These are phyloP conservation scores for Camelus dromedarius DNA, from an alignment of 2,113 vertebrate genomes.

Conservation along the genomic window DNA sequence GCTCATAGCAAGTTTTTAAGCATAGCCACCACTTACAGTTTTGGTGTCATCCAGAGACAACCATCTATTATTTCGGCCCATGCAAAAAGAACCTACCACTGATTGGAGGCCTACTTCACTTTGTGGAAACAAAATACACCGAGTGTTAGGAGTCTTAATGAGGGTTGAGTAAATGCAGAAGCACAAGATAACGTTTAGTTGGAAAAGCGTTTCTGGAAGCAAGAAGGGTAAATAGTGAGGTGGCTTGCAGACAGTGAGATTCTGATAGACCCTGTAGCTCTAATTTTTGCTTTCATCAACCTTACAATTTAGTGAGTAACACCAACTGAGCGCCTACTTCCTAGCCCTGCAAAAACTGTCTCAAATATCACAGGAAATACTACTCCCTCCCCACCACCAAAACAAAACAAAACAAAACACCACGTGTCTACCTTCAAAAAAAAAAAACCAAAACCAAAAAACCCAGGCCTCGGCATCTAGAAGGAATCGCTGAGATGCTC, in stretches of 20 bases:
- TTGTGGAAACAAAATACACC: background rate
- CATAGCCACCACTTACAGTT: background rate
- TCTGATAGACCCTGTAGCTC: background rate
- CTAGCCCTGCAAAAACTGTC: background rate
- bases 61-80: background rate
- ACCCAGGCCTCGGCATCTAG: background rate
- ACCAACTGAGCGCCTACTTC: background rate
- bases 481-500: too few species aligned
- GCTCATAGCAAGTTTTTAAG: background rate
- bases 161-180: background rate
- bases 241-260: background rate
- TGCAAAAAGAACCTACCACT: background rate
- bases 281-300: background rate
- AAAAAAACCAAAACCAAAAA: too few species aligned
- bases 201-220: background rate
- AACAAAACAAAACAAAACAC: background rate
- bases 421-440: background rate
- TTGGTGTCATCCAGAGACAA: background rate
- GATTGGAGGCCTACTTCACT: background rate
- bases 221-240: background rate
- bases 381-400: background rate
- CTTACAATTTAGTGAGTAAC: background rate
- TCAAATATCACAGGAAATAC: background rate
- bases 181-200: background rate
- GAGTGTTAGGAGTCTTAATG: background rate